phyloP scores from a whole-genome alignment of 2,888 invertebrate species.

The Noctua janthe region DNA sequence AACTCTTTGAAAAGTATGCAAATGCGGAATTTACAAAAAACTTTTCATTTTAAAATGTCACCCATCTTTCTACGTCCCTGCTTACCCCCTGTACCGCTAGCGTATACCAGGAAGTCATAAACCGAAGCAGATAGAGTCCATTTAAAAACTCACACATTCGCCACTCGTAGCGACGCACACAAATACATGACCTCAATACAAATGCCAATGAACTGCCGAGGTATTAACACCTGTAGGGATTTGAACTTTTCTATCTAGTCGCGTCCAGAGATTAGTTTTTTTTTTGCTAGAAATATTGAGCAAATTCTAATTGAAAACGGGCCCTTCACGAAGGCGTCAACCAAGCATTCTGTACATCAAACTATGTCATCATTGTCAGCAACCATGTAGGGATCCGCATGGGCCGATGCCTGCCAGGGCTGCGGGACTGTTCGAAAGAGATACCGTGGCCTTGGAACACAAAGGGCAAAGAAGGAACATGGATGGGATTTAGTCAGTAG shows the following conservation, averaged over 20 bases:
- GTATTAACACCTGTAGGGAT: conserved; percentile 50
- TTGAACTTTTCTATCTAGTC: conserved; percentile 39
- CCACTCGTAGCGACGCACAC: conserved; percentile 63
- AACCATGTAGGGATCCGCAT: too few species aligned
- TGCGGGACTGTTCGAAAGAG: too few species aligned
- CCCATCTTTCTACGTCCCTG: neutral
- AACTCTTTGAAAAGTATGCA: conserved; percentile 15
- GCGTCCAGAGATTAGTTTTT: neutral
- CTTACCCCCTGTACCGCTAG: neutral
- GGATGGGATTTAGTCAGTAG: too few species aligned
- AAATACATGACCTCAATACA: conserved; percentile 71
- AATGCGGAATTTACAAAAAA: neutral
- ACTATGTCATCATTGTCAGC: too few species aligned
- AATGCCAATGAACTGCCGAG: conserved; percentile 72
- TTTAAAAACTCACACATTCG: conserved; percentile 55
- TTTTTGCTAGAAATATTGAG: neutral
- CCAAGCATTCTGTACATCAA: too few species aligned
- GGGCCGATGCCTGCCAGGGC: too few species aligned
- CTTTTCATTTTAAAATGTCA: neutral
- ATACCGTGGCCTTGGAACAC: too few species aligned
- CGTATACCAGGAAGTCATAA: conserved; percentile 58
- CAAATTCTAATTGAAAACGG: neutral
- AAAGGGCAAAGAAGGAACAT: too few species aligned
- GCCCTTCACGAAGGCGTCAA: too few species aligned
- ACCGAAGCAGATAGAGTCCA: conserved; percentile 33